These are phyloP conservation scores for Zosterops lateralis DNA, from an alignment of 2,113 vertebrate genomes.

Conservation along the genomic window DNA sequence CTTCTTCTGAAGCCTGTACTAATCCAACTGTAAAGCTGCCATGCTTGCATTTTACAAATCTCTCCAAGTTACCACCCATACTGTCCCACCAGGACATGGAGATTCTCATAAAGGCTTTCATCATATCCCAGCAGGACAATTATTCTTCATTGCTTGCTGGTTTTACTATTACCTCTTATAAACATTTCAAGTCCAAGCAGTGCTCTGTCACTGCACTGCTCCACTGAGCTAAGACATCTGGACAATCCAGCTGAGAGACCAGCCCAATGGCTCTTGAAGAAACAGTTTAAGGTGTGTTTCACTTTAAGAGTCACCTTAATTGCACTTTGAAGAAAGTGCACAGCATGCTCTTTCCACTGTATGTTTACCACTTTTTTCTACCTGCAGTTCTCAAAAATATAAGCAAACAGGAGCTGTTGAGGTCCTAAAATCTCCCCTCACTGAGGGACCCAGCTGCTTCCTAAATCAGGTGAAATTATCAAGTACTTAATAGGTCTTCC, in stretches of 20 bases:
- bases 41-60: constrained; percentile 40
- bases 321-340: not conserved
- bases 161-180: constrained; percentile 58
- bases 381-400: not conserved
- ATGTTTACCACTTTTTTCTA: not conserved
- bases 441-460: not conserved
- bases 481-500: not conserved
- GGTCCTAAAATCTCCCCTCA: not conserved
- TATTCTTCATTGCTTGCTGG: constrained; percentile 45
- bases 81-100: constrained; percentile 45
- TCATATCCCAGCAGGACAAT: constrained; percentile 68
- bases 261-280: not conserved
- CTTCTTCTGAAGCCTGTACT: constrained; percentile 64
- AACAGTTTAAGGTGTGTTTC: not conserved
- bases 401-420: not conserved
- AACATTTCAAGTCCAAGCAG: constrained; percentile 36
- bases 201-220: constrained; percentile 44
- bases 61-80: constrained; percentile 67
- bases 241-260: constrained; percentile 15
- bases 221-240: constrained; percentile 37
- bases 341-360: not conserved
- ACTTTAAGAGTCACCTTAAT: not conserved
- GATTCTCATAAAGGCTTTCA: constrained; percentile 65
- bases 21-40: constrained; percentile 68
- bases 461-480: not conserved